Conservation (phyloP, 2,888 invertebrate genomes). For the Lordiphosa andalusiaca region DNA sequence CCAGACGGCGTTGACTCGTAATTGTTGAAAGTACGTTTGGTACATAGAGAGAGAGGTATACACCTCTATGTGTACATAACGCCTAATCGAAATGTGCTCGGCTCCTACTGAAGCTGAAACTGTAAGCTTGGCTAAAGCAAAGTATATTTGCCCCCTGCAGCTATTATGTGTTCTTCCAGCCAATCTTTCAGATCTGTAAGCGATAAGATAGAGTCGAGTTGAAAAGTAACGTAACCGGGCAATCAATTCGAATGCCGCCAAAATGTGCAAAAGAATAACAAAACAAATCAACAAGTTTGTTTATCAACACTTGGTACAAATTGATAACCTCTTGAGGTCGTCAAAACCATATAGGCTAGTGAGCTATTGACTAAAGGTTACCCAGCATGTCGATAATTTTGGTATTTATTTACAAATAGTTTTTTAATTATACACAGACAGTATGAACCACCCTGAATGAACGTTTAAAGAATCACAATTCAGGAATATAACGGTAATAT, state of each 20-base stretch:
- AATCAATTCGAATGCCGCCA: slow-evolving; percentile 12
- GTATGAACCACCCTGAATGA: too few species aligned
- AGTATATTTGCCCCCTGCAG: slow-evolving; percentile 19
- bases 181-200: slow-evolving; percentile 11
- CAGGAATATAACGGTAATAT: too few species aligned
- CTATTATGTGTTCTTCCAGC: slow-evolving; percentile 7
- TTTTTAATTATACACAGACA: neutral
- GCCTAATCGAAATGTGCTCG: slow-evolving; percentile 66
- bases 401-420: neutral
- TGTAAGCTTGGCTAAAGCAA: slow-evolving; percentile 10
- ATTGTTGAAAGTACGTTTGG: slow-evolving; percentile 69
- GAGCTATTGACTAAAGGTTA: neutral
- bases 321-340: slow-evolving; percentile 64
- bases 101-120: slow-evolving; percentile 23
- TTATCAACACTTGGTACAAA: slow-evolving; percentile 18
- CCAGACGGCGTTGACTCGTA: slow-evolving; percentile 54
- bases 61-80: slow-evolving; percentile 41
- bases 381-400: neutral
- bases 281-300: slow-evolving; percentile 35
- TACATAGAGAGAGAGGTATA: slow-evolving; percentile 26
- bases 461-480: too few species aligned
- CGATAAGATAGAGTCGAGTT: slow-evolving; percentile 52
- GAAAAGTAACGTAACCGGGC: slow-evolving; percentile 7
- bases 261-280: slow-evolving; percentile 7
- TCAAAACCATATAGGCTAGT: slow-evolving; percentile 19